Conservation (phyloP, 2,113 vertebrate species). For the Cyanoliseus patagonus region DNA sequence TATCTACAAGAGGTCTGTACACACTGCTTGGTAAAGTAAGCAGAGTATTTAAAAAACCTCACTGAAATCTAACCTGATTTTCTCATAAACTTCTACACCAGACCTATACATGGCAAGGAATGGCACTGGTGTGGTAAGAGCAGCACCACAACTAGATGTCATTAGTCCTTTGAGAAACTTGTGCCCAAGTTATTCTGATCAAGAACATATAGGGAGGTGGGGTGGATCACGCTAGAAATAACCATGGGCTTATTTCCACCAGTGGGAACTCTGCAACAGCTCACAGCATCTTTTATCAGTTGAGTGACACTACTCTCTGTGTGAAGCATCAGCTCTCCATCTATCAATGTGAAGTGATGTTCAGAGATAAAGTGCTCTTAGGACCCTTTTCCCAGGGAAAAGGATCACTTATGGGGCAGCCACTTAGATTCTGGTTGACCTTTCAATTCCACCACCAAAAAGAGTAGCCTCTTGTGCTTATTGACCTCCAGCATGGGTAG, state of each 20-base stretch:
- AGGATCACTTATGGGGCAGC: not conserved
- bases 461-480: not conserved
- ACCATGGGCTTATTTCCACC: not conserved
- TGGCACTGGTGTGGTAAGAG: not conserved
- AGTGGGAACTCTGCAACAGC: not conserved
- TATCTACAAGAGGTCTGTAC: not conserved
- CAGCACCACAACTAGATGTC: not conserved
- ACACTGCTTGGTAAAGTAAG: not conserved
- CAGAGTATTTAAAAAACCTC: not conserved
- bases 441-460: not conserved
- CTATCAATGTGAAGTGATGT: not conserved
- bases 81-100: not conserved
- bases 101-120: not conserved
- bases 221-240: not conserved
- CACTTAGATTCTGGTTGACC: not conserved
- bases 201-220: rapidly evolving
- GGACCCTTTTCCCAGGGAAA: not conserved
- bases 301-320: not conserved
- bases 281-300: rapidly evolving
- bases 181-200: not conserved
- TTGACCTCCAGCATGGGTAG: not conserved
- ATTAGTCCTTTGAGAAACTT: not conserved
- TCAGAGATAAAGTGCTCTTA: not conserved
- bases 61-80: not conserved
- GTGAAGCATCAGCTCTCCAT: not conserved